These are phyloP conservation scores for Gadopsis marmoratus DNA, from an alignment of 2,797 vertebrate species.

Conservation along the genomic window DNA sequence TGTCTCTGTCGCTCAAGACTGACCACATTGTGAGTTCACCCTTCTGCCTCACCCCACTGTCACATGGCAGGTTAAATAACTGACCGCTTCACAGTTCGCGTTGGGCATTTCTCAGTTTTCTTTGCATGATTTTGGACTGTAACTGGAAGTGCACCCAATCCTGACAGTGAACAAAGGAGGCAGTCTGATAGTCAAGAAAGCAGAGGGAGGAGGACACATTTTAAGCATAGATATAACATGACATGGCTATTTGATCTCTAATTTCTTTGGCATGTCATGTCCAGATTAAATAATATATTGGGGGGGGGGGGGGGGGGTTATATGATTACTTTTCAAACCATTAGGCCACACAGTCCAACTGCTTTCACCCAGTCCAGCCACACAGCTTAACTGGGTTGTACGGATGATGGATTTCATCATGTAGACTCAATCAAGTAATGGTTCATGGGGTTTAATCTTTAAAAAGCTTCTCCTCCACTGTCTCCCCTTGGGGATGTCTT, in stretches of 20 bases:
- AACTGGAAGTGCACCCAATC: background rate
- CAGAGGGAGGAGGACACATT: background rate
- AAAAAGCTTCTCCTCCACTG: background rate
- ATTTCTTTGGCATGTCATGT: constrained; percentile 9
- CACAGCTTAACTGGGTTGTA: background rate
- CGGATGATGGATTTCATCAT: constrained; percentile 19
- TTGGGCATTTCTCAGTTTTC: constrained; percentile 16
- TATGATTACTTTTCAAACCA: background rate
- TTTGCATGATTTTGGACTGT: background rate
- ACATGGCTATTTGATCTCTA: constrained; percentile 22
- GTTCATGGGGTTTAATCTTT: constrained; percentile 3
- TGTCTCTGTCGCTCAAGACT: constrained; percentile 69
- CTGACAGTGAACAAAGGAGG: background rate
- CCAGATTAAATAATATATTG: background rate
- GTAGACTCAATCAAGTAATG: background rate
- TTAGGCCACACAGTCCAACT: background rate
- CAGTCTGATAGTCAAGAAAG: background rate
- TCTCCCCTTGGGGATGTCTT: constrained; percentile 10
- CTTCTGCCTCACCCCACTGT: constrained; percentile 46
- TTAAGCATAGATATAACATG: constrained; percentile 30
- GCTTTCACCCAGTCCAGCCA: background rate
- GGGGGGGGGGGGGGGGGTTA: background rate
- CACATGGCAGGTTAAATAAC: constrained; percentile 68
- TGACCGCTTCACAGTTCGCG: constrained; percentile 52
- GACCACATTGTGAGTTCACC: constrained; percentile 62